Evolutionary conservation across 2,797 vertebrate species (phyloP), one percentile per base, ranked within the genome.

Genomic region (Paguma larvata): DNA sequence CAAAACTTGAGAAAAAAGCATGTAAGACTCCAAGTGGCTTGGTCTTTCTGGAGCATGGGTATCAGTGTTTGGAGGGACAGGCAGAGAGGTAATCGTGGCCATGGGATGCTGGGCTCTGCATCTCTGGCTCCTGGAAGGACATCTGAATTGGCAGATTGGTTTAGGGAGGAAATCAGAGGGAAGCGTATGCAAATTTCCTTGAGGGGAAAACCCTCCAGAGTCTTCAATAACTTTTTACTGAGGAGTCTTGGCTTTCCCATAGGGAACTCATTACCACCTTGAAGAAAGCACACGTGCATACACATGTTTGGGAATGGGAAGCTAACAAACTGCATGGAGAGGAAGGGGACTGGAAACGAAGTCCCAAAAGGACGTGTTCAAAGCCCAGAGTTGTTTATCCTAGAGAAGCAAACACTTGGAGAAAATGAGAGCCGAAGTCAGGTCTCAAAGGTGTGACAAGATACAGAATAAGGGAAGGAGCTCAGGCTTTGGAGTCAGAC

Each of bases 241-340:
- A 94, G 34, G 44, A 94, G 46, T 80, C 95, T 94, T 85, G 23
- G n/a, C 67, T 97, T 97, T 68, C 89, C 97, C 86, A 2, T 53
- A 34, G 95, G 86, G 94, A 96, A 51, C 96, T 97, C 83, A 97
- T 96, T 94, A 97, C 19, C 14, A 77, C 91, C 27, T 83, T 91
- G 91, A 77, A 86, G 68, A 85, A 34, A 51, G 44, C 7, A 5
- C 44, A n/a, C 2, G 25, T 14, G 11, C 46, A 83, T 70, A 41
- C 32, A 34, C 7, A 8, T 32, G 41, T 80, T 84, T 62, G 72
- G 16, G 38, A 72, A 75, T 0, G 13, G 56, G 75, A 93, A 95
- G 41, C 34, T 72, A 51, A 91, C 44, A 89, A 72, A 75, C 75
- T n/a, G 18, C 75, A 79, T 4, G 46, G 44, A 67, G 51, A 82